Evolutionary conservation across 1,140 invertebrate species (phyloP), one percentile per base, ranked within the genome.

Genomic region (Chlorops oryzae): DNA sequence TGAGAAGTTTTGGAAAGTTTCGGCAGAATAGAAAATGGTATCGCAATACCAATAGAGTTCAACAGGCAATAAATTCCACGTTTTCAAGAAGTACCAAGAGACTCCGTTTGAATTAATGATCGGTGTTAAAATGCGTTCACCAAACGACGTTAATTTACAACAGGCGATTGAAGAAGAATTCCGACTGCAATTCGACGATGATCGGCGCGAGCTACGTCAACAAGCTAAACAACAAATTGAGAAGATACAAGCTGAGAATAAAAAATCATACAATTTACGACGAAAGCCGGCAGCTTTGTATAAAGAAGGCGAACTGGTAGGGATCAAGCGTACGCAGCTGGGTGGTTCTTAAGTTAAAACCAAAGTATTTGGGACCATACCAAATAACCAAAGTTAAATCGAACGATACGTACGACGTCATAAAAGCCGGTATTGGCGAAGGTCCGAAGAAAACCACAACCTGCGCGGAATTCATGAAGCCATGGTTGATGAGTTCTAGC

Each of bases 251-350:
- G 9, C 43, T 10, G 49, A 50, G 13, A 50, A 50, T 17, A 15
- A 7, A 24, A 1, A 22, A 13, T 25, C 22, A 3, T 44, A 37
- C 27, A 42, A 50, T 37, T n/a, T 25, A n/a, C 22, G 25, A 3
- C 48, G 43, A 37, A 50, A 52, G 54, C 15, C 54, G 54, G 9
- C 34, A 22, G 37, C 48, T 23, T 15, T 48, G 34, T 65, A 60
- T 27, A 42, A 56, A 22, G 38, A 50, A 5, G 50, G 53, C 15
- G 60, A 66, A 34, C 7, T 66, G 20, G 58, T 66, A 5, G 57
- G 58, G 4, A 66, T 69, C 15, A 60, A 65, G 50, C 35, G 63
- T 40, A 64, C 65, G 10, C 59, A 63, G 20, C 51, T 57, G 38
- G 47, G 51, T n/a, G n/a, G n/a, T n/a, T n/a, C 20, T 60, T 10